A percentile compares a stretch with the other conserved stretches of the same genome.
Evolutionary conservation across 2,113 vertebrate genomes (phyloP).

Genomic region (Oriolus oriolus): DNA sequence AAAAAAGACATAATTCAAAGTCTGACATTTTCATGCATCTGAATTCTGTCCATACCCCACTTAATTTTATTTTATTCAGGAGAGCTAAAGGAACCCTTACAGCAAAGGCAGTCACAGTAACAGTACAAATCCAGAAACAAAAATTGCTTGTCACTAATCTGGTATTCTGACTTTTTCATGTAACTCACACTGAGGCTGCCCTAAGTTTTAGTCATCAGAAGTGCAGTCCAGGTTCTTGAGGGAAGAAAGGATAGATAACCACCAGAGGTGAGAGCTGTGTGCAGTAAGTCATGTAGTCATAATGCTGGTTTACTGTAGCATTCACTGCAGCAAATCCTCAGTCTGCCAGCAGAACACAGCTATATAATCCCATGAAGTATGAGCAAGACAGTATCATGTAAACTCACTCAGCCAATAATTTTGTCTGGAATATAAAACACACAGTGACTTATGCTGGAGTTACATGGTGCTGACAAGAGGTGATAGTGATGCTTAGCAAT

Average conservation of each 20-base stretch:
- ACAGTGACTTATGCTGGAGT: slow-evolving; percentile 35
- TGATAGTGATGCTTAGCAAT: slow-evolving; percentile 49
- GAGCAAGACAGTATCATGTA: not conserved
- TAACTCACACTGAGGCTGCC: not conserved
- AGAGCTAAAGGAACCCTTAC: not conserved
- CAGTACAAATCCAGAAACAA: not conserved
- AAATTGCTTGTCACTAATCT: not conserved
- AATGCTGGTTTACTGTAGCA: not conserved
- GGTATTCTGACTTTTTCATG: not conserved
- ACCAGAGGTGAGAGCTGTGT: not conserved
- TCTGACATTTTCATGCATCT: not conserved
- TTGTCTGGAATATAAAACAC: slow-evolving; percentile 19
- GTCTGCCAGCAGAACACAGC: not conserved
- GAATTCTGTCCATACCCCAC: not conserved
- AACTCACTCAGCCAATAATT: slow-evolving; percentile 36
- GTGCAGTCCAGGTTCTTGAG: not conserved
- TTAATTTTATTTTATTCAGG: not conserved
- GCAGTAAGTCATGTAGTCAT: not conserved
- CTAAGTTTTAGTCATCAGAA: not conserved
- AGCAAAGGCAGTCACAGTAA: not conserved
- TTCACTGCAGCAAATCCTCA: not conserved
- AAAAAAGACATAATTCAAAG: not conserved
- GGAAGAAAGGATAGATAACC: not conserved
- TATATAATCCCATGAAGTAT: not conserved
- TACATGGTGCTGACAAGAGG: slow-evolving; percentile 51